phyloP scores from a whole-genome alignment of 2,113 vertebrate species.

The Emydura subglobosa region DNA sequence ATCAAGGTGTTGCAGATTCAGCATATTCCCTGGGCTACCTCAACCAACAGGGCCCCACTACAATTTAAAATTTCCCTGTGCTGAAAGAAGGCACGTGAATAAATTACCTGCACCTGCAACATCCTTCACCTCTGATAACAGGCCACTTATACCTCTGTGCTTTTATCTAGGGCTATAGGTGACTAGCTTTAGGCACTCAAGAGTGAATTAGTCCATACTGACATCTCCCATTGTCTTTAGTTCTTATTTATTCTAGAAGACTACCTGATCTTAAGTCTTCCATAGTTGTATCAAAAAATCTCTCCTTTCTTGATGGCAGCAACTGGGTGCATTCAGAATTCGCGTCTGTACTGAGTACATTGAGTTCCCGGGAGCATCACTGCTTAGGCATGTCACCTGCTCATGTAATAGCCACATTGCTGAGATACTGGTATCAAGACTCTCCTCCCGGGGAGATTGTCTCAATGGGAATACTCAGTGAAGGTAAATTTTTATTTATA shows the following conservation, averaged over 20 bases:
- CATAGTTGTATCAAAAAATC: not conserved
- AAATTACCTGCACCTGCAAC: not conserved
- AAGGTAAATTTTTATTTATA: constrained; percentile 78
- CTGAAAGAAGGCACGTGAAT: not conserved
- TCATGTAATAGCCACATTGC: constrained; percentile 78
- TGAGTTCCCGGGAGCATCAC: constrained; percentile 34
- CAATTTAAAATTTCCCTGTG: not conserved
- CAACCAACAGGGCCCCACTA: not conserved
- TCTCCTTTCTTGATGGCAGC: constrained; percentile 68
- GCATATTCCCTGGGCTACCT: not conserved
- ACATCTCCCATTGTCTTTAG: not conserved
- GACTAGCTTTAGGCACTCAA: not conserved
- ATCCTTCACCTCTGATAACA: not conserved
- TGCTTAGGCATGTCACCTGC: constrained; percentile 77
- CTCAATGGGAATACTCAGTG: constrained; percentile 86
- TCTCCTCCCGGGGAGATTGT: constrained; percentile 79
- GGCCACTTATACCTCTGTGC: not conserved
- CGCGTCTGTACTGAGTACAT: constrained; percentile 45
- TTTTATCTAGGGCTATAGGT: not conserved
- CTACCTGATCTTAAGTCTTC: not conserved
- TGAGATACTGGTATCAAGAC: constrained; percentile 86
- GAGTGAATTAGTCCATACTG: not conserved
- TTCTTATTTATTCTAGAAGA: not conserved
- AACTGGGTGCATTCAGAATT: constrained; percentile 86
- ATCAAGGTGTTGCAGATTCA: not conserved